These are phyloP conservation scores for Anthonomus grandis DNA, from an alignment of 1,140 invertebrate genomes.

Conservation along the genomic window DNA sequence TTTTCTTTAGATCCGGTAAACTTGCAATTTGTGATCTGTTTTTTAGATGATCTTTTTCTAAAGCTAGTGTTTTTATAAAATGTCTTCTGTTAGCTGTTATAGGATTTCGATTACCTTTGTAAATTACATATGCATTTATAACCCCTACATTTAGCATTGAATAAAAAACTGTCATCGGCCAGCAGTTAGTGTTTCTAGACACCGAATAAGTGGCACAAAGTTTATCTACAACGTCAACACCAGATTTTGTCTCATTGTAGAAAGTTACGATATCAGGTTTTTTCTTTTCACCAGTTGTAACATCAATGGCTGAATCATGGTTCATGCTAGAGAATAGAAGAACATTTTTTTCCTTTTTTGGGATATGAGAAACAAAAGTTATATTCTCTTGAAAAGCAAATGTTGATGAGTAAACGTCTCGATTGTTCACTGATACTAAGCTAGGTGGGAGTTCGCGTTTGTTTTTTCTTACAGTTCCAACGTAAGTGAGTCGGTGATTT, in stretches of 20 bases:
- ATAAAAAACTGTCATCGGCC: conserved; percentile 20
- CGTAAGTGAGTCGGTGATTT: conserved; percentile 18
- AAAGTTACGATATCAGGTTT: conserved; percentile 45
- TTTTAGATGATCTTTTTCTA: too few species aligned
- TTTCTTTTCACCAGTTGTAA: conserved; percentile 10
- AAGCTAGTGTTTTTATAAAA: too few species aligned
- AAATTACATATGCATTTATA: conserved; percentile 7
- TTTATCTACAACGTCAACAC: conserved; percentile 47
- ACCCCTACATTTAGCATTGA: conserved; percentile 8
- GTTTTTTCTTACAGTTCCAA: conserved; percentile 37
- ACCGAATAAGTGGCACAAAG: conserved; percentile 42
- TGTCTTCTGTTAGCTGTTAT: too few species aligned
- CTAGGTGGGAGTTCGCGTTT: conserved; percentile 45
- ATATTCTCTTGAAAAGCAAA: conserved; percentile 32
- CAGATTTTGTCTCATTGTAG: conserved; percentile 48
- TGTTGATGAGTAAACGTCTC: conserved; percentile 9
- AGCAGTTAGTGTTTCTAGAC: conserved; percentile 30
- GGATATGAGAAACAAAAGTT: conserved; percentile 33
- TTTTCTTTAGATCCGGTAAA: too few species aligned
- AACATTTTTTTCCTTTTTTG: conserved; percentile 36
- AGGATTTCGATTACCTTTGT: too few species aligned
- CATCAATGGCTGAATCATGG: conserved; percentile 33
- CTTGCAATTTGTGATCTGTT: too few species aligned
- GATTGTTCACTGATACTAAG: conserved; percentile 25
- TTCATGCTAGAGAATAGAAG: conserved; percentile 38